These are phyloP conservation scores for Achlya flavicornis DNA, from an alignment of 2,888 invertebrate species.

Conservation along the genomic window DNA sequence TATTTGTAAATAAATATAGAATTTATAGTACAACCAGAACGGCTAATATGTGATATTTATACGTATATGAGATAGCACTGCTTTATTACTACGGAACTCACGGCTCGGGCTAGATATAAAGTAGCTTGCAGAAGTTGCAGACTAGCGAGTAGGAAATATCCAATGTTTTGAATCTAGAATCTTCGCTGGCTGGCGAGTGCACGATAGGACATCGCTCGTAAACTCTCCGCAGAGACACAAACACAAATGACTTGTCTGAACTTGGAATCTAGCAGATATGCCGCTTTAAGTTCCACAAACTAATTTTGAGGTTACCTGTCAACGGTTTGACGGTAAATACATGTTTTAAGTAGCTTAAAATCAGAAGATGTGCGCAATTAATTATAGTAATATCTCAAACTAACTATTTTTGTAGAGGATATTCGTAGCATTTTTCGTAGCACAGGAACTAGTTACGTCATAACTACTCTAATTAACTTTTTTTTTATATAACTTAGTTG, in stretches of 20 bases:
- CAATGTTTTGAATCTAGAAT: constrained; percentile 74
- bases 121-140: constrained; percentile 49
- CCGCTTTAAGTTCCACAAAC: neutral
- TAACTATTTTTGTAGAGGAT: too few species aligned
- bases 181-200: constrained; percentile 67
- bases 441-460: too few species aligned
- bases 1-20: neutral
- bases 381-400: too few species aligned
- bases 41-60: constrained; percentile 45
- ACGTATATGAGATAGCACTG: constrained; percentile 45
- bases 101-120: constrained; percentile 54
- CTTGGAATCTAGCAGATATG: constrained; percentile 46
- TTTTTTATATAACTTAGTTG: too few species aligned
- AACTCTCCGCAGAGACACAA: constrained; percentile 69
- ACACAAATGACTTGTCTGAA: constrained; percentile 62
- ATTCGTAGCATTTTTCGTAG: too few species aligned
- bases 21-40: constrained; percentile 22
- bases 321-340: constrained; percentile 10
- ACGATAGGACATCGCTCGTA: constrained; percentile 78
- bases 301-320: neutral
- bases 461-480: too few species aligned
- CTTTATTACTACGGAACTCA: constrained; percentile 64
- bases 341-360: neutral
- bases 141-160: constrained; percentile 56
- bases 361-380: too few species aligned